Evolutionary conservation across 2,888 invertebrate genomes (phyloP), one percentile per base, ranked within the genome.

Genomic region (Watsonalla cultraria): DNA sequence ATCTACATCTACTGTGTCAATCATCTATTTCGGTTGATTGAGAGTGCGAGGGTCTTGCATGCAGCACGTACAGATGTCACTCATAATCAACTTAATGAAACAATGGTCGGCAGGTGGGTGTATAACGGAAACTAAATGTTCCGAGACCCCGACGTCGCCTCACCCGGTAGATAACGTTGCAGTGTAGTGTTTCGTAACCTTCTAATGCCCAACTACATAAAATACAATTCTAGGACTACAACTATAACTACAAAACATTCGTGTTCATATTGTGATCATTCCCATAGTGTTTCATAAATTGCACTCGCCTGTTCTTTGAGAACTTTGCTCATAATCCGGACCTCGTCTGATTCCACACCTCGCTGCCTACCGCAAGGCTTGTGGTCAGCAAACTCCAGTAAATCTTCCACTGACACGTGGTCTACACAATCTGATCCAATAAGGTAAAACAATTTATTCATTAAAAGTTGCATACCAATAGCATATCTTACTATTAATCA

Each of bases 351-450:
- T 78, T 97, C 97, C 11, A 95, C 93, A 11, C 97, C 96, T 6
- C 96, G 93, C 50, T 96, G 96, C 47, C 95, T 92, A 0, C 96
- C 96, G 65, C 94, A 95, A 0, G 96, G 96, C 60, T 95, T 95
- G 65, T 94, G 94, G 76, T 95, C 95, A 0, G 96, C 96, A 74
- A 98, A 98, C 78, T 97, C 97, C 53, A 97, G 82, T 54, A 98
- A 87, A 86, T 98, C 97, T 80, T 98, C 98, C 68, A 97, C 97
- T 50, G 97, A 97, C 0, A 97, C 97, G 66, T 96, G 95, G 74
- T 97, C 97, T 49, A 76, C 63, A 61, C 94, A 92, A 66, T 92
- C 74, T 79, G 65, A 6, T 24, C 24, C 68, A 70, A 55, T 42
- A n/a, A 53, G 5, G 5, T 46, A 47, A 0, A 7, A 0, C 34